These are phyloP conservation scores for Parazoanthus darwini DNA, from an alignment of 92 coral and sea anemone genomes.

Conservation along the genomic window DNA sequence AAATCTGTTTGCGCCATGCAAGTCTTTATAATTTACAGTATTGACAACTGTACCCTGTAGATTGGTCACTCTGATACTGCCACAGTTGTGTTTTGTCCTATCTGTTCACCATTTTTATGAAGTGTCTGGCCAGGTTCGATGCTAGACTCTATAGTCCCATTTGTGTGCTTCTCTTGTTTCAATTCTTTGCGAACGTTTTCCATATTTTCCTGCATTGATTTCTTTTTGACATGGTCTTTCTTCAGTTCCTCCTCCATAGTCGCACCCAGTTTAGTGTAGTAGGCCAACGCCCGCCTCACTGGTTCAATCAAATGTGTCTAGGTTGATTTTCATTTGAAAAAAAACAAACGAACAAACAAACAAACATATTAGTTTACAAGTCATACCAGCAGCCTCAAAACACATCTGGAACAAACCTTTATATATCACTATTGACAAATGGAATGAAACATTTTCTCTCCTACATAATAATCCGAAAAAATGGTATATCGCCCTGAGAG, in stretches of 20 bases:
- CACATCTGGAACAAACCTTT: no score
- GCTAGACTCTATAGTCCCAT: not conserved
- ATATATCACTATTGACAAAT: no score
- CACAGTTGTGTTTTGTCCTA: not conserved
- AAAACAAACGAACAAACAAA: not conserved
- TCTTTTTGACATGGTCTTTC: conserved; percentile 65
- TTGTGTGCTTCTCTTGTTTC: conserved; percentile 4
- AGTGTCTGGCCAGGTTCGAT: not conserved
- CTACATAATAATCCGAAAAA: no score
- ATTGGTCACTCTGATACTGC: not conserved
- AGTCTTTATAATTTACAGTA: not conserved
- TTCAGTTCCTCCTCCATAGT: conserved; percentile 89
- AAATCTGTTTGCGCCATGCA: not conserved
- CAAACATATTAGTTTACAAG: not conserved
- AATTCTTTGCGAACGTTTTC: conserved; percentile 40
- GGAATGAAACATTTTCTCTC: no score
- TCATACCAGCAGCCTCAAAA: no score
- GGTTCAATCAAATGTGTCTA: conserved; percentile 80
- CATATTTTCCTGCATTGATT: conserved; percentile 70
- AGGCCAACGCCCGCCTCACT: conserved; percentile 79
- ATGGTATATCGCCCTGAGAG: no score
- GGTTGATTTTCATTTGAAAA: not conserved
- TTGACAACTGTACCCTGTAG: not conserved
- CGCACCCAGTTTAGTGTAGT: conserved; percentile 79
- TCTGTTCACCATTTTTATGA: not conserved